phyloP scores from a whole-genome alignment of 2,113 vertebrate genomes.

The Syrrhaptes paradoxus region DNA sequence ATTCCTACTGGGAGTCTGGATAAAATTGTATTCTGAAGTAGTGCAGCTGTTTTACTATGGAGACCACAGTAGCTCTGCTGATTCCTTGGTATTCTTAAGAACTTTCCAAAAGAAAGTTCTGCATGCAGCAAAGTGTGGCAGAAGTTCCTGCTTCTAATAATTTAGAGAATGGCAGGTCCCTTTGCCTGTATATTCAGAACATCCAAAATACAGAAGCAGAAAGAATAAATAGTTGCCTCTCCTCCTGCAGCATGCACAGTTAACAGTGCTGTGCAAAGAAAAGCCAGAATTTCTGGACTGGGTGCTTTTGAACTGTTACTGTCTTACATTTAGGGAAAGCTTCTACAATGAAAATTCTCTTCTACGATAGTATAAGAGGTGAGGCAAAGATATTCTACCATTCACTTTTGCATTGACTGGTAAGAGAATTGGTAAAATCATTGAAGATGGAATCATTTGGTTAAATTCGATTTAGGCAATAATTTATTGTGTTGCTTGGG shows the following conservation, averaged over 20 bases:
- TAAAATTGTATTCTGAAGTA: background rate
- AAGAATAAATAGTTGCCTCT: background rate
- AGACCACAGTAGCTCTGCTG: background rate
- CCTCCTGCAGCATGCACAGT: background rate
- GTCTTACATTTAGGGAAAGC: background rate
- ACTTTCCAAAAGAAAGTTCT: background rate
- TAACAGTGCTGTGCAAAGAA: background rate
- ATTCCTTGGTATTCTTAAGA: background rate
- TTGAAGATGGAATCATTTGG: background rate
- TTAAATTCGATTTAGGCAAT: background rate
- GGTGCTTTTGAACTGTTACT: background rate
- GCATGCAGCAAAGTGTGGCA: background rate
- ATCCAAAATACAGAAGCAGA: background rate
- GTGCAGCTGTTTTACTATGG: background rate
- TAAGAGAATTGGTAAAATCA: background rate
- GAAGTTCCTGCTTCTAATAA: background rate
- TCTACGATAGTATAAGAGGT: fast-evolving
- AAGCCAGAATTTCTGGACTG: background rate
- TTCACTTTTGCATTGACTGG: background rate
- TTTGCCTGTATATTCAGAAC: background rate
- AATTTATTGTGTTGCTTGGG: background rate
- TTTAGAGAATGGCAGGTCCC: background rate
- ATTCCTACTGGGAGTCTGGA: background rate
- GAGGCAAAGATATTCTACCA: background rate
- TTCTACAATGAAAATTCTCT: background rate